Conservation (phyloP, 1,140 invertebrate genomes). For the Formica exsecta region DNA sequence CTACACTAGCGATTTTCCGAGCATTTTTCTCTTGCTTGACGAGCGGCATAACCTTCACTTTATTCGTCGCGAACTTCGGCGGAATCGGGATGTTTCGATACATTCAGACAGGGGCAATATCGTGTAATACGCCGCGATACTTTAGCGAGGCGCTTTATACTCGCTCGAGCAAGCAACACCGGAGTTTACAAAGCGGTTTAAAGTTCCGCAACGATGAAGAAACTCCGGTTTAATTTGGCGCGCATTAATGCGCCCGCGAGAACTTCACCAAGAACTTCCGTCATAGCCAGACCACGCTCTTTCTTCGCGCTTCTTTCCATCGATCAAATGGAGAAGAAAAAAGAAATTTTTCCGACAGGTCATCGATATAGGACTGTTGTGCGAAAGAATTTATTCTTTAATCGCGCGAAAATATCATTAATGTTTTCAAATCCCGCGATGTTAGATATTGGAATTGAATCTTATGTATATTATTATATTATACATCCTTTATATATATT, state of each 20-base stretch:
- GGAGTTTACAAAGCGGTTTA: slow-evolving; percentile 77
- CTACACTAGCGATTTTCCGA: slow-evolving; percentile 16
- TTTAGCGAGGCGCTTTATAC: slow-evolving; percentile 64
- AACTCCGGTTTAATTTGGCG: slow-evolving; percentile 76
- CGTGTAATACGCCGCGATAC: slow-evolving; percentile 58
- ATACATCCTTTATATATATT: too few relatives aligned
- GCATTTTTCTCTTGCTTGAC: slow-evolving; percentile 36
- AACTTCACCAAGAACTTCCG: slow-evolving; percentile 70
- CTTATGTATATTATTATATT: neutral
- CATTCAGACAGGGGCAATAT: slow-evolving; percentile 54
- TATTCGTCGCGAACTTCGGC: slow-evolving; percentile 32
- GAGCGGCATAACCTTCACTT: slow-evolving; percentile 46
- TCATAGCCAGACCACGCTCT: slow-evolving; percentile 43
- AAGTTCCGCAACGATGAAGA: slow-evolving; percentile 69
- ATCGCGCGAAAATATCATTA: neutral
- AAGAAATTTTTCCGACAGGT: neutral
- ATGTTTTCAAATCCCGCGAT: neutral
- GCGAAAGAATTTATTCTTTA: slow-evolving; percentile 7
- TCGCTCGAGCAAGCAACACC: slow-evolving; percentile 43
- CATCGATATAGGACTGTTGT: neutral
- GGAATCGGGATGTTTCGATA: slow-evolving; percentile 53
- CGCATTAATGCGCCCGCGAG: slow-evolving; percentile 74
- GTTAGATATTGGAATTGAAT: neutral
- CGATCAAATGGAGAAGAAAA: slow-evolving; percentile 32
- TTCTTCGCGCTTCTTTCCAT: slow-evolving; percentile 29